phyloP scores from a whole-genome alignment of 2,113 vertebrate genomes.

The Bufo gargarizans region DNA sequence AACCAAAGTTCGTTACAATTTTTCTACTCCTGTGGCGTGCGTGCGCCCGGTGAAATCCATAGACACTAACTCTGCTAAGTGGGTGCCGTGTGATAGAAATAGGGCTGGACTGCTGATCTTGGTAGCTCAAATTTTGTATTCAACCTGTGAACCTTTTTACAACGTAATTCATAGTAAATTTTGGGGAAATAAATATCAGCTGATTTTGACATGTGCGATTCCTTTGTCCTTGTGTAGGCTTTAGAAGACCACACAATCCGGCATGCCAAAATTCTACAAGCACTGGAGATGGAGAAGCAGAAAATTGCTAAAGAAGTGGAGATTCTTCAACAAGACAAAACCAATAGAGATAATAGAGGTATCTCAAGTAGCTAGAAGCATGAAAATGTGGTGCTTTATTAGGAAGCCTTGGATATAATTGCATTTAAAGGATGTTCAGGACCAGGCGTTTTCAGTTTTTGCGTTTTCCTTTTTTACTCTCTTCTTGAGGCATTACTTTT shows the following conservation, averaged over 20 bases:
- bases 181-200: background rate
- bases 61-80: too few species aligned
- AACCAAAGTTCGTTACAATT: too few species aligned
- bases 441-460: too few species aligned
- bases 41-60: too few species aligned
- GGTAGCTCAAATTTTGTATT: too few species aligned
- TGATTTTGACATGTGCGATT: background rate
- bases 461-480: too few species aligned
- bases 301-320: slow-evolving; percentile 87
- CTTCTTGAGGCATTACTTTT: too few species aligned
- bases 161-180: too few species aligned
- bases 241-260: slow-evolving; percentile 84
- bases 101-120: too few species aligned
- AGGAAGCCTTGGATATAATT: background rate
- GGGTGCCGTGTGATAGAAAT: too few species aligned
- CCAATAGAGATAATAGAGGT: slow-evolving; percentile 58
- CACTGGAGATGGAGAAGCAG: slow-evolving; percentile 89
- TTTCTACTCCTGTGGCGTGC: too few species aligned
- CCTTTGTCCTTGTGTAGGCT: slow-evolving; percentile 39
- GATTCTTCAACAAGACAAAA: slow-evolving; percentile 77
- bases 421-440: background rate
- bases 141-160: too few species aligned
- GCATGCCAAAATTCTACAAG: slow-evolving; percentile 88
- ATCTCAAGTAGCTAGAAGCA: slow-evolving; percentile 57
- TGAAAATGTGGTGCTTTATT: background rate